These are phyloP conservation scores for Globia sparganii DNA, from an alignment of 2,888 invertebrate genomes.

Conservation along the genomic window DNA sequence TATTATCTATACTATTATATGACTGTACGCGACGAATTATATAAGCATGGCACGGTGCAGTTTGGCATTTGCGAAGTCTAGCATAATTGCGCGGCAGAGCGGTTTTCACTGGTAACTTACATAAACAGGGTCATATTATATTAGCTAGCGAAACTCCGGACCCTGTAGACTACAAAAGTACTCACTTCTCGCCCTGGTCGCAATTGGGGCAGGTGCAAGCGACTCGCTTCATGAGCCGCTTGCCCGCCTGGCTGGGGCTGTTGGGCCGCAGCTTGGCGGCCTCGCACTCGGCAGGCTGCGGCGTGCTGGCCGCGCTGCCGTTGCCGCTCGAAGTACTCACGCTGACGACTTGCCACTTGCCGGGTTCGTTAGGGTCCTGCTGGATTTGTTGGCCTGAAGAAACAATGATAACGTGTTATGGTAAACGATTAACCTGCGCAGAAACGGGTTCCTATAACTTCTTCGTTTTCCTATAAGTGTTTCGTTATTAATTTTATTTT, in stretches of 20 bases:
- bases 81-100: neutral
- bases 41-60: too few relatives aligned
- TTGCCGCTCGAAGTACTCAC: constrained; percentile 72
- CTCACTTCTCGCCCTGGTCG: constrained; percentile 95
- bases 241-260: constrained; percentile 76
- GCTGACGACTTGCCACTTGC: constrained; percentile 95
- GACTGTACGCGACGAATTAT: neutral
- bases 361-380: constrained; percentile 95
- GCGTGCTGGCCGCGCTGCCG: constrained; percentile 67
- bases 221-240: constrained; percentile 94
- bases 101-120: neutral
- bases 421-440: neutral
- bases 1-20: neutral
- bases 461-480: too few relatives aligned
- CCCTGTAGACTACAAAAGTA: constrained; percentile 18
- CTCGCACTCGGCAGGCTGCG: constrained; percentile 80
- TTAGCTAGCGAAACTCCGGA: neutral
- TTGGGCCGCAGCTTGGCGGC: constrained; percentile 77
- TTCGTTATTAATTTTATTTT: too few relatives aligned
- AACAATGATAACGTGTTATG: neutral
- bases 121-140: neutral
- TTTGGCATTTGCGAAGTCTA: neutral
- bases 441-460: neutral
- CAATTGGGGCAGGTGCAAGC: constrained; percentile 99
- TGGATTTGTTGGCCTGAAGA: constrained; percentile 92